A percentile compares a stretch with the other conserved stretches of the same genome.
Evolutionary conservation across 1,140 invertebrate species (phyloP).

Genomic region (Drosophila quadrilineata): DNA sequence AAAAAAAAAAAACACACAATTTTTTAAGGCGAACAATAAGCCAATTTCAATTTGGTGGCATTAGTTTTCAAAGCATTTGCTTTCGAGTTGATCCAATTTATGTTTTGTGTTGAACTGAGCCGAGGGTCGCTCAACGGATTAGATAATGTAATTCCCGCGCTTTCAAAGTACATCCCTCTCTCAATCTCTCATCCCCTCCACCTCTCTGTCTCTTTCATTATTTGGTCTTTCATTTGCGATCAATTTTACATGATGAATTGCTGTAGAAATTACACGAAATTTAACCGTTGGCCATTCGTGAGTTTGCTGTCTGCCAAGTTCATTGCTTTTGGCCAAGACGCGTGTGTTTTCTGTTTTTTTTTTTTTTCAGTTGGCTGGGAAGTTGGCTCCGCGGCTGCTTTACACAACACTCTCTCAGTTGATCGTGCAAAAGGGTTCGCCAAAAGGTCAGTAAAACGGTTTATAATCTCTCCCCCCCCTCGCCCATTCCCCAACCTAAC

Average conservation of each 20-base stretch:
- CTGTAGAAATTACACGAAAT: too few species aligned
- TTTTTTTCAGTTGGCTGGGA: too few species aligned
- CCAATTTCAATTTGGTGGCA: slow-evolving; percentile 11
- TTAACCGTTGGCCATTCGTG: slow-evolving; percentile 47
- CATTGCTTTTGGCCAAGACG: slow-evolving; percentile 45
- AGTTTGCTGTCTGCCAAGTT: slow-evolving; percentile 58
- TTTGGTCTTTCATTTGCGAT: too few species aligned
- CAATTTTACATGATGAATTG: too few species aligned
- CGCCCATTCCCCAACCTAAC: too few species aligned
- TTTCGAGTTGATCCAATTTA: slow-evolving; percentile 9
- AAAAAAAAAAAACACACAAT: slow-evolving; percentile 20
- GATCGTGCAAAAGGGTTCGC: slow-evolving; percentile 33
- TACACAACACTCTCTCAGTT: slow-evolving; percentile 45
- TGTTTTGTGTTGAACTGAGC: background rate
- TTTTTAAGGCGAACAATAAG: slow-evolving; percentile 6
- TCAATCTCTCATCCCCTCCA: too few species aligned
- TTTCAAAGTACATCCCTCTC: too few species aligned
- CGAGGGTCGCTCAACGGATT: slow-evolving; percentile 36
- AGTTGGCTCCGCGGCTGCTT: slow-evolving; percentile 45
- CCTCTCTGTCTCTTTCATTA: slow-evolving; percentile 19
- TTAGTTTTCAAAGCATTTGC: slow-evolving; percentile 1
- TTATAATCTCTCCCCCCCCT: too few species aligned
- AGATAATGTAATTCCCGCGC: too few species aligned
- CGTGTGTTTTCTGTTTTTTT: slow-evolving; percentile 12
- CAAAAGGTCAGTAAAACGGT: slow-evolving; percentile 43